Percentiles rank a stretch among this genome's conserved stretches.
phyloP scores from a whole-genome alignment of 2,113 vertebrate species.

The Corythoichthys intestinalis region DNA sequence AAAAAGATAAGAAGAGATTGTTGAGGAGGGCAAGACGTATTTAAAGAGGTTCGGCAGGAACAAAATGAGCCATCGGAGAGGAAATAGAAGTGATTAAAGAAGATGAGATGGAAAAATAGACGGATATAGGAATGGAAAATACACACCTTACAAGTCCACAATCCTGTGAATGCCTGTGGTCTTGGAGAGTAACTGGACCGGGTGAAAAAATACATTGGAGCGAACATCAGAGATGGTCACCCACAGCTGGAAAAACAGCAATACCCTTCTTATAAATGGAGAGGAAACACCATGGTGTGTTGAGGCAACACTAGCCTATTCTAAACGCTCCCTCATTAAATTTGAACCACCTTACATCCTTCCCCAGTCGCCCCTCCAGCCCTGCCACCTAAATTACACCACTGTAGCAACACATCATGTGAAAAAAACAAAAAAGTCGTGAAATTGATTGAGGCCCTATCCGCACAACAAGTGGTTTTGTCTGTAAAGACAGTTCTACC shows the following conservation, averaged over 20 bases:
- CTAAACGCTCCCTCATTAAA: conserved; percentile 19
- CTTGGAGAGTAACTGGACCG: conserved; percentile 50
- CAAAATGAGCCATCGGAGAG: conserved; percentile 38
- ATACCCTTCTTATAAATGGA: conserved; percentile 36
- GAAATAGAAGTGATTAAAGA: conserved; percentile 37
- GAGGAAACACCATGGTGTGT: conserved; percentile 35
- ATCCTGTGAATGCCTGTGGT: conserved; percentile 27
- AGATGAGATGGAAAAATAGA: conserved; percentile 17
- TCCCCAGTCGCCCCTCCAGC: not conserved
- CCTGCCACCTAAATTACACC: not conserved
- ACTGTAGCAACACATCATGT: not conserved
- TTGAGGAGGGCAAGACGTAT: conserved; percentile 12
- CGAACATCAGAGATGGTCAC: conserved; percentile 29
- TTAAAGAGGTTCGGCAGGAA: conserved; percentile 42
- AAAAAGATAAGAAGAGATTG: conserved; percentile 27
- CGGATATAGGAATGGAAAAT: conserved; percentile 23
- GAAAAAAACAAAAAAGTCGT: not conserved
- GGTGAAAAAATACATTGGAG: conserved; percentile 48
- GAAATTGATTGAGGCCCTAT: not conserved
- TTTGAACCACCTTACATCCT: not conserved
- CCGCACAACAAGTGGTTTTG: not conserved
- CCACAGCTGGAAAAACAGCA: conserved; percentile 79
- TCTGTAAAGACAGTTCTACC: not conserved
- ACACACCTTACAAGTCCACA: conserved; percentile 28
- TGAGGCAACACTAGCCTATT: conserved; percentile 36